phyloP scores from a whole-genome alignment of 2,888 invertebrate species.

The Drosophila prostipennis region DNA sequence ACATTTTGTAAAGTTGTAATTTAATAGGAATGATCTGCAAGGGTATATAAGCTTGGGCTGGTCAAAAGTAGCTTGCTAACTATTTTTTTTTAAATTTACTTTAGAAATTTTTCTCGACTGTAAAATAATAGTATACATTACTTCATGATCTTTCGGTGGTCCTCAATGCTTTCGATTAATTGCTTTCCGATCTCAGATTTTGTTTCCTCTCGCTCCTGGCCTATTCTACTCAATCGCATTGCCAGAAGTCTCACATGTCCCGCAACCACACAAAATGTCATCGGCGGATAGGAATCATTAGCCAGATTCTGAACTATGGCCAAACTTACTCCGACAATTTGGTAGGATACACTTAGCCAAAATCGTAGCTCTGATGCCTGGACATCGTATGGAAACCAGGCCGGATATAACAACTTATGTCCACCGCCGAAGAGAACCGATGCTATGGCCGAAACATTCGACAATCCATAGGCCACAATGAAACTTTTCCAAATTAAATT shows the following conservation, averaged over 20 bases:
- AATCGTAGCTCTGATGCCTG: slow-evolving; percentile 13
- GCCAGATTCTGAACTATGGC: slow-evolving; percentile 30
- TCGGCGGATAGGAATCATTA: slow-evolving; percentile 41
- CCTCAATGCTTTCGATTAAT: slow-evolving; percentile 37
- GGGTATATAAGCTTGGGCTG: too few species aligned
- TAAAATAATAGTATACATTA: slow-evolving; percentile 4
- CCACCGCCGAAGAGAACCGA: slow-evolving; percentile 17
- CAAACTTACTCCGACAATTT: slow-evolving; percentile 21
- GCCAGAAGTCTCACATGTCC: slow-evolving; percentile 36
- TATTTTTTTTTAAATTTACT: too few species aligned
- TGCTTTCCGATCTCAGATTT: slow-evolving; percentile 7
- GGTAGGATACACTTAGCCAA: slow-evolving; percentile 37
- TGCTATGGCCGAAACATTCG: slow-evolving; percentile 20
- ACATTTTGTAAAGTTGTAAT: too few species aligned
- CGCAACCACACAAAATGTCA: slow-evolving; percentile 39
- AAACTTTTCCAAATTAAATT: slow-evolving; percentile 38
- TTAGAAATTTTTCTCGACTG: too few species aligned
- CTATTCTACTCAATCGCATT: slow-evolving; percentile 24
- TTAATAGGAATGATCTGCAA: too few species aligned
- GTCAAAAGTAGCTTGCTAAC: too few species aligned
- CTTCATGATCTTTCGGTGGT: slow-evolving; percentile 41
- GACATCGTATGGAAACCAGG: slow-evolving; percentile 40
- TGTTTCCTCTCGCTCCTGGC: not conserved
- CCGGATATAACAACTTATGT: slow-evolving; percentile 31
- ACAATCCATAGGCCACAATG: slow-evolving; percentile 27